These are phyloP conservation scores for Barnardius zonarius DNA, from an alignment of 2,113 vertebrate species.

Conservation along the genomic window DNA sequence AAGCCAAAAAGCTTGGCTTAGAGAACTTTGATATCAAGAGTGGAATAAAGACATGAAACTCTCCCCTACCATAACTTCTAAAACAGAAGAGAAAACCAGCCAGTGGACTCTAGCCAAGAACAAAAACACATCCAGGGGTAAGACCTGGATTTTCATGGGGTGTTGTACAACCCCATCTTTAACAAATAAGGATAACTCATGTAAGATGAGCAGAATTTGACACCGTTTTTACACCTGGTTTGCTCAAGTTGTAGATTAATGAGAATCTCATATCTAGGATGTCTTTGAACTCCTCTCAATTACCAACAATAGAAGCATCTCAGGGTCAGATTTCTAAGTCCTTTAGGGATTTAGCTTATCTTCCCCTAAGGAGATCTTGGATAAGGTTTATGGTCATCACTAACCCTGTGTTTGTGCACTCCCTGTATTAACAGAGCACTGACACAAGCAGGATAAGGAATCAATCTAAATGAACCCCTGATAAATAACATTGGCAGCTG, in stretches of 20 bases:
- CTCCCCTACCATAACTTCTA: not conserved
- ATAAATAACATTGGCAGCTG: not conserved
- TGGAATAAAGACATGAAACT: not conserved
- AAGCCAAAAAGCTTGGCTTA: not conserved
- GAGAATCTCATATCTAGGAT: not conserved
- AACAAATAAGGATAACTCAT: not conserved
- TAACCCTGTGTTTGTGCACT: not conserved
- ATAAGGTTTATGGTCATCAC: not conserved
- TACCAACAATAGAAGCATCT: not conserved
- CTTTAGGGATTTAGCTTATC: not conserved
- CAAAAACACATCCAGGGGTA: not conserved
- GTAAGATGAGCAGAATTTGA: not conserved
- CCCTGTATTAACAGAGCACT: not conserved
- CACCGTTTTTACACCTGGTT: not conserved
- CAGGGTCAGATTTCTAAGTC: not conserved
- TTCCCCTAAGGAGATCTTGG: not conserved
- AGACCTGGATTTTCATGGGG: not conserved
- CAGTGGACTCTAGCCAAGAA: not conserved
- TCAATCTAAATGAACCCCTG: not conserved
- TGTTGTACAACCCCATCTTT: not conserved
- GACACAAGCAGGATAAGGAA: not conserved
- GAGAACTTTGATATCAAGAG: not conserved
- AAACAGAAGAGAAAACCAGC: not conserved
- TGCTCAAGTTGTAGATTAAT: not conserved
- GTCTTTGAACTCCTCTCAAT: not conserved